Percentiles rank a stretch among this genome's conserved stretches.
phyloP scores from a whole-genome alignment of 2,113 vertebrate genomes.

The Prunella fulvescens region DNA sequence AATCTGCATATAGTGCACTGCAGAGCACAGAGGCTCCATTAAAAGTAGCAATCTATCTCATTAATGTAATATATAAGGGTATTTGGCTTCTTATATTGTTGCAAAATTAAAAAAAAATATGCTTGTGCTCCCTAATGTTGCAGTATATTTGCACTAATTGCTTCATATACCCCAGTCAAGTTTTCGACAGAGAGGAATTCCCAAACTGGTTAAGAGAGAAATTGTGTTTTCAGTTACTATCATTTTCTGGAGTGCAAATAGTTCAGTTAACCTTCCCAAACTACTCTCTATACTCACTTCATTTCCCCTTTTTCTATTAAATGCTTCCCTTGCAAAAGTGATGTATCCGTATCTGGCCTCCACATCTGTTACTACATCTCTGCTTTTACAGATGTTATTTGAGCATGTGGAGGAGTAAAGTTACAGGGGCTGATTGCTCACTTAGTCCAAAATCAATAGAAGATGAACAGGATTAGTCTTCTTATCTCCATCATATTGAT shows the following conservation, averaged over 20 bases:
- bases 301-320: constrained; percentile 10
- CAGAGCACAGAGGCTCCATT: constrained; percentile 60
- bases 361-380: background rate
- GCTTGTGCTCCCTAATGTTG: background rate
- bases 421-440: constrained; percentile 1
- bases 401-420: background rate
- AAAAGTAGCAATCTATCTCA: constrained; percentile 73
- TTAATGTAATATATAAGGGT: constrained; percentile 76
- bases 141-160: constrained; percentile 58
- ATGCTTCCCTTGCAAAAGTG: background rate
- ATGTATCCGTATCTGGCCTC: background rate
- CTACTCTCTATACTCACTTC: background rate
- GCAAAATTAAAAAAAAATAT: constrained; percentile 37
- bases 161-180: constrained; percentile 4
- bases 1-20: constrained; percentile 71
- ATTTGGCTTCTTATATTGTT: constrained; percentile 66
- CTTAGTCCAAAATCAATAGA: constrained; percentile 40
- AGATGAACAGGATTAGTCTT: background rate
- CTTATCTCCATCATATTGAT: constrained; percentile 11
- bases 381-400: constrained; percentile 18
- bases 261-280: background rate
- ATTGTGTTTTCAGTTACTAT: background rate
- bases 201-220: background rate
- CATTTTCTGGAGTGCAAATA: background rate
- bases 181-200: background rate